These are phyloP conservation scores for Agonopterix alstromeriana DNA, from an alignment of 2,888 invertebrate species.

Conservation along the genomic window DNA sequence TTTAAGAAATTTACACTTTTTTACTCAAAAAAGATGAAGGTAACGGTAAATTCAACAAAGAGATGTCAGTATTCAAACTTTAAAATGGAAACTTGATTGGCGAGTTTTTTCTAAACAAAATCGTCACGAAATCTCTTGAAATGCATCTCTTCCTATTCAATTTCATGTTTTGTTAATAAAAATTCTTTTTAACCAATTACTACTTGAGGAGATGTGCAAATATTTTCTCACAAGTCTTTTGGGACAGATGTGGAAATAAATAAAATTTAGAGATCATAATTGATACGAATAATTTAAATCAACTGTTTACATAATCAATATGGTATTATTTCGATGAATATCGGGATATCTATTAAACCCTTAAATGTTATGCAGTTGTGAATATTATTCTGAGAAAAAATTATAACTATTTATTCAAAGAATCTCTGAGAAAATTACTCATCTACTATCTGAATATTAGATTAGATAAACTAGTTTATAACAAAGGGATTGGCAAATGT, in stretches of 20 bases:
- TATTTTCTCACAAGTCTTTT: conserved; percentile 56
- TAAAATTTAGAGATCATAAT: background rate
- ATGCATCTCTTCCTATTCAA: conserved; percentile 47
- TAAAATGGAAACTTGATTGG: conserved; percentile 73
- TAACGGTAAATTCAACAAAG: conserved; percentile 62
- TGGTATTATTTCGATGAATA: background rate
- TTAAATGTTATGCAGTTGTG: conserved; percentile 9
- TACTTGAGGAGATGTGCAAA: conserved; percentile 35
- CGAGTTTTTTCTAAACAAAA: conserved; percentile 45
- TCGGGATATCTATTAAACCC: background rate
- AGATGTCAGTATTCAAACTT: conserved; percentile 63
- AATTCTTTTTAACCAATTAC: conserved; percentile 38
- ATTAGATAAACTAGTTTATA: conserved; percentile 49
- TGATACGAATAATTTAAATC: background rate
- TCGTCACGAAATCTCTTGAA: conserved; percentile 55
- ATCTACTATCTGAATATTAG: conserved; percentile 36
- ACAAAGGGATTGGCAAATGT: conserved; percentile 37
- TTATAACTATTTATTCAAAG: conserved; percentile 21
- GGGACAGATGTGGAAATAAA: background rate
- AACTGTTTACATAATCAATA: background rate
- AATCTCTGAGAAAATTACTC: conserved; percentile 12
- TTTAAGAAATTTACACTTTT: conserved; percentile 62
- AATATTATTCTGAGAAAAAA: conserved; percentile 2
- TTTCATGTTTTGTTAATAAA: conserved; percentile 33
- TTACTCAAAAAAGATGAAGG: conserved; percentile 37